Evolutionary conservation across 2,113 vertebrate species (phyloP).

Genomic region (Crotophaga sulcirostris): DNA sequence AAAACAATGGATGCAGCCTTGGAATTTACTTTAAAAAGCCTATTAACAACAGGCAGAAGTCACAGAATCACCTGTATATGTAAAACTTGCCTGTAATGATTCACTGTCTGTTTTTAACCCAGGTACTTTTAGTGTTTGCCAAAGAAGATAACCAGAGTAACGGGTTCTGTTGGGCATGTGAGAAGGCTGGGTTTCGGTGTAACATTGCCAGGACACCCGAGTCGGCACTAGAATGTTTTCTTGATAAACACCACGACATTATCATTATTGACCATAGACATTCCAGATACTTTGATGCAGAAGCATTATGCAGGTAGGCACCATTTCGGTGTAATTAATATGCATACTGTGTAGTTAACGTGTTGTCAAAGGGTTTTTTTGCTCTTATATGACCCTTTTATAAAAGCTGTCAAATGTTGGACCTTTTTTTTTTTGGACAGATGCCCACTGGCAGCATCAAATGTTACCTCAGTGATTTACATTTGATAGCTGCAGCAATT

Average conservation of each 20-base stretch:
- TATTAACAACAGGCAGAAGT: not conserved
- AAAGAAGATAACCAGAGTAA: slow-evolving; percentile 95
- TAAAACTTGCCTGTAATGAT: not conserved
- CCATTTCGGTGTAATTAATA: not conserved
- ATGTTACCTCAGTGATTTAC: not conserved
- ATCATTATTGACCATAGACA: slow-evolving; percentile 95
- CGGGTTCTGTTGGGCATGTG: slow-evolving; percentile 93
- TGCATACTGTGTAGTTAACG: not conserved
- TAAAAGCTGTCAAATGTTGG: accelerated
- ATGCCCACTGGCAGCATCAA: not conserved
- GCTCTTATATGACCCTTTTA: not conserved
- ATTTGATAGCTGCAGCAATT: not conserved
- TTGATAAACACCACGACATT: slow-evolving; percentile 93
- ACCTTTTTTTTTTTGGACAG: not conserved
- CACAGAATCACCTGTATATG: not conserved
- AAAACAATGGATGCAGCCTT: not conserved
- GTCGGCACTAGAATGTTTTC: slow-evolving; percentile 87
- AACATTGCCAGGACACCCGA: slow-evolving; percentile 86
- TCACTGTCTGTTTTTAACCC: slow-evolving; percentile 33
- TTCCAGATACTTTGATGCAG: slow-evolving; percentile 91
- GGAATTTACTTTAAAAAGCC: not conserved
- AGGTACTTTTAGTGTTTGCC: slow-evolving; percentile 99
- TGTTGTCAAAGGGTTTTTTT: not conserved
- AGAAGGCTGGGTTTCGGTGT: slow-evolving; percentile 90
- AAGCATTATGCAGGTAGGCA: slow-evolving; percentile 92